These are phyloP conservation scores for Malthinus seriepunctatus DNA, from an alignment of 2,888 invertebrate species.

Conservation along the genomic window DNA sequence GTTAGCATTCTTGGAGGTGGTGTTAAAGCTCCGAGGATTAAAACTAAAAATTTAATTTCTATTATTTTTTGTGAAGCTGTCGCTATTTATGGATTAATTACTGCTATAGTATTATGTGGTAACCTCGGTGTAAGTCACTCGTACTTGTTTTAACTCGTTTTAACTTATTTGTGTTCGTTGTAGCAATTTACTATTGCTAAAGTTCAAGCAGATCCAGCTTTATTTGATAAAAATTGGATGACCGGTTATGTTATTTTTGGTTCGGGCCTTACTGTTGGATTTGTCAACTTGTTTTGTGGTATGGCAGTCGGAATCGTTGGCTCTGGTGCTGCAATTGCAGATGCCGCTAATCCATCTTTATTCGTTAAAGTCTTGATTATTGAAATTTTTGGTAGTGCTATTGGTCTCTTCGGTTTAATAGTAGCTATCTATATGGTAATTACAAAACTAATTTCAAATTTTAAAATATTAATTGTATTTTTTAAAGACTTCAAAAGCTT, in stretches of 20 bases:
- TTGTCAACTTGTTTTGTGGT: slow-evolving; percentile 95
- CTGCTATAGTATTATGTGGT: slow-evolving; percentile 94
- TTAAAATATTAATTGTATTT: not conserved
- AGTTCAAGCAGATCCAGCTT: slow-evolving; percentile 39
- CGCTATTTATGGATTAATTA: slow-evolving; percentile 98
- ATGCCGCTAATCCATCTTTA: slow-evolving; percentile 95
- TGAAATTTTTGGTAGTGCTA: slow-evolving; percentile 98
- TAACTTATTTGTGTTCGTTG: slow-evolving; percentile 4
- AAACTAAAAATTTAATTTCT: slow-evolving; percentile 98
- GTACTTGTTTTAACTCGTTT: not conserved
- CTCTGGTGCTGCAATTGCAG: slow-evolving; percentile 97
- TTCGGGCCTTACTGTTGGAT: slow-evolving; percentile 90
- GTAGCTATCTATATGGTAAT: slow-evolving; percentile 90
- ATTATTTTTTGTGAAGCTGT: slow-evolving; percentile 99
- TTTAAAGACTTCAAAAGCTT: slow-evolving; percentile 40
- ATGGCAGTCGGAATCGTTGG: slow-evolving; percentile 95
- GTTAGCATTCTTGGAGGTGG: slow-evolving; percentile 96
- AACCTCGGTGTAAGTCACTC: slow-evolving; percentile 62
- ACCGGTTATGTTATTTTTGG: slow-evolving; percentile 94
- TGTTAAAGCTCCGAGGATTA: slow-evolving; percentile 97
- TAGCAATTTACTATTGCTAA: slow-evolving; percentile 54
- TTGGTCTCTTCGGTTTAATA: slow-evolving; percentile 97
- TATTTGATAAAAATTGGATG: slow-evolving; percentile 70
- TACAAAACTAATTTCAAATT: slow-evolving; percentile 3
- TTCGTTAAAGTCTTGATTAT: slow-evolving; percentile 98